Evolutionary conservation across 2,888 invertebrate species (phyloP), one percentile per base, ranked within the genome.

Genomic region (Idaea dimidiata): DNA sequence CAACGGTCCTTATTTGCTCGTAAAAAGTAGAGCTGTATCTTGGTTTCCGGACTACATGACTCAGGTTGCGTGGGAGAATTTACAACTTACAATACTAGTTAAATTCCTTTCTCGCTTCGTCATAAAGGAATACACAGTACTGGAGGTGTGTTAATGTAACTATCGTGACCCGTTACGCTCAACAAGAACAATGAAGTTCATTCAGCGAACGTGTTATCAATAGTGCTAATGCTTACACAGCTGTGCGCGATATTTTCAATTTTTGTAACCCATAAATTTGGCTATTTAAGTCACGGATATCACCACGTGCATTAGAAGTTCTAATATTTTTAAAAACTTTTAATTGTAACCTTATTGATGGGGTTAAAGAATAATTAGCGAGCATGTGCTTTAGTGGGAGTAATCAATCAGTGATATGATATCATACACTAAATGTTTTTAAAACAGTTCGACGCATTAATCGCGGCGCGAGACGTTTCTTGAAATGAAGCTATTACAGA

Each of bases 151-250:
- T 66, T 61, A 65, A 62, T 62, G 61, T 67, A 66, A 63, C 69
- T 69, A 71, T 64, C 64, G 71, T 68, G 68, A 70, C 63, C 68
- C 72, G 67, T 73, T 70, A 69, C 70, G 72, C 69, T 74, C 67
- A 67, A 60, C 60, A 69, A 75, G 79, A 86, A 85, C 85, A 86
- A 86, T 83, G 81, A 80, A 63, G 77, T 82, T 85, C 24, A 83
- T 84, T 87, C 76, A 82, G 66, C 75, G 57, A 82, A 66, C 75
- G 57, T 68, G 78, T 83, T 84, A 85, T 84, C 87, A 76, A 81
- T 81, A 82, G 82, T 7, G 16, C n/a, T n/a, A n/a, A 56, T 4
- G 56, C 79, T 86, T 84, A 82, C 82, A 84, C 87, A 88, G 87
- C 86, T 88, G 87, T 70, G 73, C 76, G 72, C 74, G 75, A 78